Evolutionary conservation across 2,113 vertebrate species (phyloP).

Genomic region (Embiotoca jacksoni): DNA sequence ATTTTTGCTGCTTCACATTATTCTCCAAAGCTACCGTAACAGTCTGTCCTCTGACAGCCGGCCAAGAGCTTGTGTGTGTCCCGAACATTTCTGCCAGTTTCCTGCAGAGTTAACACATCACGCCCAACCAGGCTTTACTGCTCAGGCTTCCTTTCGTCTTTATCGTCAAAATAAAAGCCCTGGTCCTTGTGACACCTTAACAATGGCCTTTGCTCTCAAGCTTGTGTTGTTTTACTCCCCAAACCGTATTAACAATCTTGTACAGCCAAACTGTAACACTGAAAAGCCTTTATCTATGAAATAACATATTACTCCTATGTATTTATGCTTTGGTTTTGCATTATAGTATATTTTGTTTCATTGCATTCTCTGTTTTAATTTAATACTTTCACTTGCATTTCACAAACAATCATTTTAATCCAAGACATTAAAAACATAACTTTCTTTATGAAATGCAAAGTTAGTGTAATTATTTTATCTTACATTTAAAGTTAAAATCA

Average conservation of each 20-base stretch:
- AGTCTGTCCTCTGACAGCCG: slow-evolving; percentile 19
- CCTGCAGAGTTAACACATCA: slow-evolving; percentile 42
- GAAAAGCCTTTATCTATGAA: background rate
- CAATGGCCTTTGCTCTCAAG: background rate
- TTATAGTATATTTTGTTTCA: too few species aligned
- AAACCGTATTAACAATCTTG: background rate
- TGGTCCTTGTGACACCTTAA: background rate
- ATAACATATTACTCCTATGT: background rate
- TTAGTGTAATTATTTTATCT: too few species aligned
- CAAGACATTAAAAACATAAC: too few species aligned
- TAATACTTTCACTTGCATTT: too few species aligned
- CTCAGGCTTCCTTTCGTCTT: slow-evolving; percentile 26
- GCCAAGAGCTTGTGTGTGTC: slow-evolving; percentile 37
- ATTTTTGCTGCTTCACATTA: background rate
- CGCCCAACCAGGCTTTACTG: background rate
- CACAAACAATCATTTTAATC: too few species aligned
- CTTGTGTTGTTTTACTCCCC: background rate
- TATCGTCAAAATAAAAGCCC: background rate
- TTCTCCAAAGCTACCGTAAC: slow-evolving; percentile 5
- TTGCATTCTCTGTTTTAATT: too few species aligned
- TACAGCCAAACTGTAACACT: background rate
- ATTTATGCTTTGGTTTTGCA: background rate
- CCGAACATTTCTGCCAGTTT: slow-evolving; percentile 45
- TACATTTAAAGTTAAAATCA: too few species aligned
- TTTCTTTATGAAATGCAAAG: too few species aligned